Evolutionary conservation across 2,797 vertebrate genomes (phyloP).

Genomic region (Morelia viridis): DNA sequence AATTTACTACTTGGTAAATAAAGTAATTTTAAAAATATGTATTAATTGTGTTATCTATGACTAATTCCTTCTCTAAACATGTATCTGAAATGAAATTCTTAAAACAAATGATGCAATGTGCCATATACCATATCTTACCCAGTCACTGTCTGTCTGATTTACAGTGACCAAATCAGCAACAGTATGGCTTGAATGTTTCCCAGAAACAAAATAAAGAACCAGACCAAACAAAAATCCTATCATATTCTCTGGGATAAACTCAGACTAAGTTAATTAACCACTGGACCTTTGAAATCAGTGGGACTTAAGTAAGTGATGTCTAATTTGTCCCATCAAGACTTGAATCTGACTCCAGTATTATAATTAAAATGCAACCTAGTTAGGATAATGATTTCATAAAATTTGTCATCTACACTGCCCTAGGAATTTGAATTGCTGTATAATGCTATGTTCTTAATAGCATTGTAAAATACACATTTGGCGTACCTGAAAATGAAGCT

Average conservation of each 20-base stretch:
- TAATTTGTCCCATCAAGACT: not conserved
- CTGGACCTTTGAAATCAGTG: not conserved
- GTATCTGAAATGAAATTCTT: not conserved
- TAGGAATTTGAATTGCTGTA: not conserved
- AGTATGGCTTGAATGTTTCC: not conserved
- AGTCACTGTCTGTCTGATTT: not conserved
- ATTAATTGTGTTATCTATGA: not conserved
- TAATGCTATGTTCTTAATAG: not conserved
- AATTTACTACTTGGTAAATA: too few relatives aligned
- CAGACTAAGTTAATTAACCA: not conserved
- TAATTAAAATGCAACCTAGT: not conserved
- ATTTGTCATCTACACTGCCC: rapidly evolving
- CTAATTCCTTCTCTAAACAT: not conserved
- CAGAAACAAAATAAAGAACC: too few relatives aligned
- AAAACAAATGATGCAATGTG: not conserved
- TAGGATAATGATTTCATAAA: not conserved
- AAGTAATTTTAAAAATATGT: too few relatives aligned
- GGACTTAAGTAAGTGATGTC: not conserved
- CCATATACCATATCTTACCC: not conserved
- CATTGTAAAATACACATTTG: not conserved
- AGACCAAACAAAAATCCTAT: not conserved
- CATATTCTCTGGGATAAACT: not conserved
- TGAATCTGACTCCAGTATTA: not conserved
- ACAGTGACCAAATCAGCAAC: not conserved
- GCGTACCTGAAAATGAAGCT: not conserved